Percentiles rank a stretch among this genome's conserved stretches.
Evolutionary conservation across 2,888 invertebrate species (phyloP).

Genomic region (Campaea margaritaria): DNA sequence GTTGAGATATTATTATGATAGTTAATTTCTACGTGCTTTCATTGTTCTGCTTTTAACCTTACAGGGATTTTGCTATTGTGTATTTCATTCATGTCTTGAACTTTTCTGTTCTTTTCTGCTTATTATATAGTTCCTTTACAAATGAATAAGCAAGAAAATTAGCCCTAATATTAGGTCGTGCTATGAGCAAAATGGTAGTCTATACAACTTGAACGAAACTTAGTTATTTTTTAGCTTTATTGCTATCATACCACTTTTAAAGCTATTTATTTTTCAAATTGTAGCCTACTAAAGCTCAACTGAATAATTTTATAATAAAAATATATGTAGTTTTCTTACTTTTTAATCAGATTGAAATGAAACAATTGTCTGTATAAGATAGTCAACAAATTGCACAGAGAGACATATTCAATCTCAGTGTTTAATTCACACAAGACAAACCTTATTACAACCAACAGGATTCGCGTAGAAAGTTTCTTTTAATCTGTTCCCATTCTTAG

Average conservation of each 20-base stretch:
- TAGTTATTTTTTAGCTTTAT: too few relatives aligned
- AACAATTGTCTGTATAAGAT: background rate
- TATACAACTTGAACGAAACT: too few relatives aligned
- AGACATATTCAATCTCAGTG: constrained; percentile 53
- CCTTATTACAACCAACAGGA: constrained; percentile 63
- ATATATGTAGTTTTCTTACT: too few relatives aligned
- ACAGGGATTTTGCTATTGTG: constrained; percentile 9
- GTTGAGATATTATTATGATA: constrained; percentile 14
- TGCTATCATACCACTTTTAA: too few relatives aligned
- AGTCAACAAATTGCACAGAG: constrained; percentile 22
- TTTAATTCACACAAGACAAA: constrained; percentile 72
- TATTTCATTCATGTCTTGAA: too few relatives aligned
- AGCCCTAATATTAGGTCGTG: too few relatives aligned
- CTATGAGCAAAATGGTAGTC: too few relatives aligned
- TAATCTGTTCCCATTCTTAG: constrained; percentile 74
- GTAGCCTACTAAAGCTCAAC: too few relatives aligned
- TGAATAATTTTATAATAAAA: background rate
- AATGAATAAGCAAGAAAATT: too few relatives aligned
- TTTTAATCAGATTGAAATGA: background rate
- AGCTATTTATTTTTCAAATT: too few relatives aligned
- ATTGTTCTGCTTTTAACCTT: constrained; percentile 11
- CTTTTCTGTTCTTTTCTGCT: too few relatives aligned
- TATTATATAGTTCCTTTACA: too few relatives aligned
- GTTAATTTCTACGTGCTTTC: constrained; percentile 5
- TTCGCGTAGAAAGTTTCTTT: constrained; percentile 62